phyloP scores from a whole-genome alignment of 2,888 invertebrate species.

The Rhodophaea formosa region DNA sequence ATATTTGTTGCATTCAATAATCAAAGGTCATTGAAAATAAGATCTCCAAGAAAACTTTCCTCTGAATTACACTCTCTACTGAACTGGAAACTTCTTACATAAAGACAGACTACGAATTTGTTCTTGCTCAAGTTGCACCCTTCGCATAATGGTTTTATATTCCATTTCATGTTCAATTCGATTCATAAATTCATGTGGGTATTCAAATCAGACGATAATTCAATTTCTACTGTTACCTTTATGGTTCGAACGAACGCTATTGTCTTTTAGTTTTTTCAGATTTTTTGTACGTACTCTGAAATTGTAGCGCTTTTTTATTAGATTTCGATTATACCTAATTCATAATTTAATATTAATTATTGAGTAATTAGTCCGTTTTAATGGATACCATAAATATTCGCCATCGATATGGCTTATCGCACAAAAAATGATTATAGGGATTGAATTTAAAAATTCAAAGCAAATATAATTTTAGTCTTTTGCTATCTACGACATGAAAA shows the following conservation, averaged over 20 bases:
- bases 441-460: too few species aligned
- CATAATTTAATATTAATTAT: too few species aligned
- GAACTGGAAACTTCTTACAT: slow-evolving; percentile 51
- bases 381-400: too few species aligned
- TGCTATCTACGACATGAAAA: too few species aligned
- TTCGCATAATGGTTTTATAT: slow-evolving; percentile 74
- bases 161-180: slow-evolving; percentile 53
- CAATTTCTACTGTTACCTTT: slow-evolving; percentile 48
- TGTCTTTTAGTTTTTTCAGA: slow-evolving; percentile 9
- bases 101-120: slow-evolving; percentile 55
- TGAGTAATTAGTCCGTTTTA: too few species aligned
- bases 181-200: slow-evolving; percentile 50
- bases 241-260: slow-evolving; percentile 30
- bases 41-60: slow-evolving; percentile 17
- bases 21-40: slow-evolving; percentile 9
- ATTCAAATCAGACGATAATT: slow-evolving; percentile 47
- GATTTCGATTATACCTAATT: too few species aligned
- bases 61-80: slow-evolving; percentile 42
- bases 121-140: slow-evolving; percentile 51
- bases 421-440: too few species aligned
- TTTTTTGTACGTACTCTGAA: not conserved
- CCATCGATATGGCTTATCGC: too few species aligned
- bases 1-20: not conserved
- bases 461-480: too few species aligned
- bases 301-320: not conserved